Base-by-base conservation (phyloP, 2,888 invertebrate species). In the Cephus sareptanus region DNA sequence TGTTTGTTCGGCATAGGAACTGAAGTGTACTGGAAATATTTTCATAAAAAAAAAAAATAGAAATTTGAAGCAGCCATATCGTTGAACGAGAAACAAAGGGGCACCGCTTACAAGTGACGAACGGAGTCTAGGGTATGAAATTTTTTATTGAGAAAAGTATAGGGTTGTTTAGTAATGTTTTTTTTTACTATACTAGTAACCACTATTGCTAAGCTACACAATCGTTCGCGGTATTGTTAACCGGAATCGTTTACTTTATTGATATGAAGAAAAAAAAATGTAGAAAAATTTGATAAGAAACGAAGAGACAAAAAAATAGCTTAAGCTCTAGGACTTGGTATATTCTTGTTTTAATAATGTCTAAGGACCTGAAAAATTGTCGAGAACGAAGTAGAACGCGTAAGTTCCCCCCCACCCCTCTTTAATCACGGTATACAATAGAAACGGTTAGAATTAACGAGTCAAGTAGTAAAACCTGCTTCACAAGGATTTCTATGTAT, bases 191-290 rank as follows among this genome's bases (percentile, higher is more conserved):
- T 77, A 75, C 80, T 83, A 85, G 78, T 85, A 83, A 82, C 81
- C 86, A 82, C 89, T 89, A 89, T 89, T 89, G 89, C 88, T 89
- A 89, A 88, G 88, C 89, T 90, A 89, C 87, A 89, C 89, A 89
- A 86, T 83, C 86, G 81, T 81, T 86, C 87, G 84, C 82, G 87
- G 83, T 76, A 77, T 77, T 77, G 75, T 77, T 77, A 79, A 80
- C 73, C 76, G 56, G 56, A 23, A 77, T 76, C 81, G 79, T 76
- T 78, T 79, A 77, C n/a, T 77, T 79, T 76, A 81, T 79, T 56
- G 56, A 56, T 56, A 56, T 23, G 56, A 56, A 56, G 2, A 33
- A 40, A 9, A 23, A 23, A 23, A 15, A 37, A 37, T 56, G 6
- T 9, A 2, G 23, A 56, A 0, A 56, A 40, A 23, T 56, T 56